Percentiles rank a stretch among this genome's conserved stretches.
Conservation (phyloP, 2,797 vertebrate species). For the Chelmon rostratus region DNA sequence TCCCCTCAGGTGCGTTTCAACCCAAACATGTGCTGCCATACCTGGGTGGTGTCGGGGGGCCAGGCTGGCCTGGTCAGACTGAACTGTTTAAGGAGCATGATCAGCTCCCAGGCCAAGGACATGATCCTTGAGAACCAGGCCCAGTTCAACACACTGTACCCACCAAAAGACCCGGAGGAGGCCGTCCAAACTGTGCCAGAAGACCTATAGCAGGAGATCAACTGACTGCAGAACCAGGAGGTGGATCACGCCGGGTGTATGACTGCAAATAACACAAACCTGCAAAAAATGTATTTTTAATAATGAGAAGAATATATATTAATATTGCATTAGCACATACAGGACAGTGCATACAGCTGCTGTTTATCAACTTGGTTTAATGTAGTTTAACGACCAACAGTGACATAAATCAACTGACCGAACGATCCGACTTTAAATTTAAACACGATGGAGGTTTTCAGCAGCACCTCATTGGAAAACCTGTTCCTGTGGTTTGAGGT, state of each 20-base stretch:
- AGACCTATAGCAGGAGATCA: slow-evolving; percentile 20
- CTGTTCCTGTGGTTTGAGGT: background rate
- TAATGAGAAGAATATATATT: background rate
- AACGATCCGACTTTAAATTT: background rate
- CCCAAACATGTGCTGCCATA: slow-evolving; percentile 91
- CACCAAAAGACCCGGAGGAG: slow-evolving; percentile 17
- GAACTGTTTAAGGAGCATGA: slow-evolving; percentile 88
- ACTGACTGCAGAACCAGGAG: background rate
- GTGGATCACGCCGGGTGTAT: background rate
- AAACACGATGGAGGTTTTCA: background rate
- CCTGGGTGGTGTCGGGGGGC: slow-evolving; percentile 91
- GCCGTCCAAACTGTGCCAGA: background rate
- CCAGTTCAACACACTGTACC: slow-evolving; percentile 82
- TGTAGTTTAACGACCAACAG: background rate
- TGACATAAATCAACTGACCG: background rate
- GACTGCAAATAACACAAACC: background rate
- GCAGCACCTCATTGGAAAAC: background rate
- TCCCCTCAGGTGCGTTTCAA: slow-evolving; percentile 91
- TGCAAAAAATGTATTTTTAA: background rate
- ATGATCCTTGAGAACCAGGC: slow-evolving; percentile 79
- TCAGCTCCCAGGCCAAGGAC: slow-evolving; percentile 74
- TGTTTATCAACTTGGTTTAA: background rate
- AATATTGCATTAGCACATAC: background rate
- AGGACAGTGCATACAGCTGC: background rate
- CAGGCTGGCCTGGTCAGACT: slow-evolving; percentile 92